Evolutionary conservation across 2,113 vertebrate species (phyloP).

Genomic region (Scortum barcoo): DNA sequence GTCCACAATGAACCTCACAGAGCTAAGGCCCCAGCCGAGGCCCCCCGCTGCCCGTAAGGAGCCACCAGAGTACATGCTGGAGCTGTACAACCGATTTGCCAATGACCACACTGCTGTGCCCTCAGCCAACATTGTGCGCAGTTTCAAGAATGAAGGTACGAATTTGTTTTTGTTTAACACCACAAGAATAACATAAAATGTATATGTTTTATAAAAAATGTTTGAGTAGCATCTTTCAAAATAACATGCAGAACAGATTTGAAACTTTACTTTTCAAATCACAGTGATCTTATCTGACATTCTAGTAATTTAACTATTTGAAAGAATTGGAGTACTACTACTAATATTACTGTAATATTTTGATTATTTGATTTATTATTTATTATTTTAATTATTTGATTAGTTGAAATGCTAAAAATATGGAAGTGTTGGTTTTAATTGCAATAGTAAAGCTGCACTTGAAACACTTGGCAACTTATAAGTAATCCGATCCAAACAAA

Average conservation of each 20-base stretch:
- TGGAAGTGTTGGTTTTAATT: not conserved
- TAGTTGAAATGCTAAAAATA: conserved; percentile 12
- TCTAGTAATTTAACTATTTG: not conserved
- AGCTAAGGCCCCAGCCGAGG: conserved; percentile 81
- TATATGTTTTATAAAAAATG: not conserved
- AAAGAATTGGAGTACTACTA: not conserved
- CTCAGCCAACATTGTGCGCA: conserved; percentile 91
- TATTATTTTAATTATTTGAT: too few relatives aligned
- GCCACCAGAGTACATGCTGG: conserved; percentile 95
- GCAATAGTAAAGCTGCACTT: not conserved
- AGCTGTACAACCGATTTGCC: conserved; percentile 94
- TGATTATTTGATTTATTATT: too few relatives aligned
- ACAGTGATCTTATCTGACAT: conserved; percentile 4
- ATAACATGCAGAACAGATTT: not conserved
- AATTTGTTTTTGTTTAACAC: conserved; percentile 16
- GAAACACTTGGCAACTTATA: not conserved
- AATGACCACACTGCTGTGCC: conserved; percentile 89
- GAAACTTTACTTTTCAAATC: not conserved
- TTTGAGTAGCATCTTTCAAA: not conserved
- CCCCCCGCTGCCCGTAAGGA: conserved; percentile 83
- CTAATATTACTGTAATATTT: too few relatives aligned
- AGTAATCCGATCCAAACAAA: not conserved
- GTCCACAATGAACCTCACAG: conserved; percentile 92
- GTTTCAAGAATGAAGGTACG: conserved; percentile 98
- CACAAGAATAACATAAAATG: not conserved